Evolutionary conservation across 64 coral and sea anemone species (phyloP), one percentile per base, ranked within the genome.

Genomic region (Platygyra sinensis): DNA sequence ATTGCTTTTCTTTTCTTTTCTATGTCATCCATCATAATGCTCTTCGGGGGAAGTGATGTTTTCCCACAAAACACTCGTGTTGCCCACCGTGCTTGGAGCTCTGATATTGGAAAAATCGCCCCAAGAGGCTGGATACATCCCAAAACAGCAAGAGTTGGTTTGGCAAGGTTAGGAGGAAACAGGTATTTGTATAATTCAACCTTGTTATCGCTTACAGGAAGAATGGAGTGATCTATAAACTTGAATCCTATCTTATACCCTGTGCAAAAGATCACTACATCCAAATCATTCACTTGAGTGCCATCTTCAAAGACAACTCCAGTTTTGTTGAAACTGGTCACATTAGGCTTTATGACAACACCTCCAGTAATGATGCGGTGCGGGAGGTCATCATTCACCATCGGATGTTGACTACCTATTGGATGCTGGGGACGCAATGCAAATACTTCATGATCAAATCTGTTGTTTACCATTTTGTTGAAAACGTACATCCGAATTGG

Each of bases 181-280:
- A 98, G 62, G 93, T 95, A 98, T 62, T 98, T 98, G 83, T 98
- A 98, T 71, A 98, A 78, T n/a, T 83, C 64, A 14, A 98, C 96
- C 18, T 87, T 54, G 79, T 98, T 98, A 14, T 89, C 60, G 49
- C 72, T 24, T 25, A 95, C 87, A 76, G 81, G 39, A 27, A 95
- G 27, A 63, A 92, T 75, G 4, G 93, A 94, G 19, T 93, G 85
- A 62, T 98, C 96, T 25, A 98, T 39, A 49, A 81, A 95, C 20
- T 50, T 76, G 73, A 95, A 98, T 0, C 93, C 84, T 74, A 98
- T 90, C 22, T 91, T 72, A 52, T 98, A 98, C 5, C 96, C 96
- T 15, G 96, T 98, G 75, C 90, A 92, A 74, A 98, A 98, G 15
- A 98, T 93, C 17, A 98, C 93, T 54, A 50, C 96, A 95, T 98